Conservation (phyloP, 2,888 invertebrate species). For the Nemurella pictetii region DNA sequence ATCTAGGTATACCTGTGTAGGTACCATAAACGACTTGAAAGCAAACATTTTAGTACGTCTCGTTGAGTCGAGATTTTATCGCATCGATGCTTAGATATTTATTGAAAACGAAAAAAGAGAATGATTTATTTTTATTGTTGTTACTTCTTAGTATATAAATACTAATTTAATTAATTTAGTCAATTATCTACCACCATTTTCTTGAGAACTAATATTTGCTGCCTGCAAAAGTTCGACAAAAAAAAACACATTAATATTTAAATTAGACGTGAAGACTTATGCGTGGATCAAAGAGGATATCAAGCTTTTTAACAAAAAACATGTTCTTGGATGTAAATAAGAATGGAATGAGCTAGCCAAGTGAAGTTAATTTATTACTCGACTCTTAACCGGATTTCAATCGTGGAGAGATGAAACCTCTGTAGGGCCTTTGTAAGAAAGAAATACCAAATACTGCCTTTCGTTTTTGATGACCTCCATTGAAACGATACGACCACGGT, state of each 20-base stretch:
- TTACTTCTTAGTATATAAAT: background rate
- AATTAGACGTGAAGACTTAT: background rate
- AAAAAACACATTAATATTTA: background rate
- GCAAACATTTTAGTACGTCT: background rate
- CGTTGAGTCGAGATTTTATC: background rate
- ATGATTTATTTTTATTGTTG: background rate
- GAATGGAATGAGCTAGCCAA: background rate
- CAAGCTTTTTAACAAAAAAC: background rate
- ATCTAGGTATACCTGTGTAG: background rate
- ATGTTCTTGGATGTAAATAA: background rate
- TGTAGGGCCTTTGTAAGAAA: background rate
- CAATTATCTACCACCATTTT: background rate
- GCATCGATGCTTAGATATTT: background rate
- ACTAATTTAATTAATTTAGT: background rate
- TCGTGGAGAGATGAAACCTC: background rate
- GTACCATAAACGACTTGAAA: background rate
- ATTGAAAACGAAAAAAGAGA: background rate
- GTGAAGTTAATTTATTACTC: background rate
- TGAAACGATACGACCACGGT: background rate
- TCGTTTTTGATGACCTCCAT: background rate
- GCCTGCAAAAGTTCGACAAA: background rate
- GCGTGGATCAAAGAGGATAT: background rate
- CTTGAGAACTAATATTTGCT: background rate
- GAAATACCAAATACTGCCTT: constrained; percentile 22
- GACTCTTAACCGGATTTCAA: background rate